A percentile compares a stretch with the other conserved stretches of the same genome.
phyloP scores from a whole-genome alignment of 92 coral and sea anemone species.

The Parazoanthus atlanticus region DNA sequence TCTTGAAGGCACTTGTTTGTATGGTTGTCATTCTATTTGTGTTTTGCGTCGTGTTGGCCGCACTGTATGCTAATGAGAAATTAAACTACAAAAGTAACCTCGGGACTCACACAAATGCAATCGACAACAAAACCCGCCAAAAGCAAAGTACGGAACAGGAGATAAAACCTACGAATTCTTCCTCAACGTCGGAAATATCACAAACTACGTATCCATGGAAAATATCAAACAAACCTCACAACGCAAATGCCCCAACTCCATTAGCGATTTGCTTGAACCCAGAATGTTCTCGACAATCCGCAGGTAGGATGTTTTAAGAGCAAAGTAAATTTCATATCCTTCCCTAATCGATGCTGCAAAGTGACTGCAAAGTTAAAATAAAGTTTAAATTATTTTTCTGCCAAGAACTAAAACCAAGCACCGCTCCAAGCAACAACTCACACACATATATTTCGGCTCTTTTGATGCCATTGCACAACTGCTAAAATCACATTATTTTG shows the following conservation, averaged over 20 bases:
- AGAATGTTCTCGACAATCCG: neutral
- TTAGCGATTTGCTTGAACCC: neutral
- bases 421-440: too few species aligned
- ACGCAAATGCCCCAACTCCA: neutral
- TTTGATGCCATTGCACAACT: too few species aligned
- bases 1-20: constrained; percentile 1
- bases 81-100: neutral
- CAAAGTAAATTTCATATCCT: neutral
- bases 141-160: neutral
- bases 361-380: neutral
- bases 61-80: constrained; percentile 31
- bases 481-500: too few species aligned
- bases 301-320: neutral
- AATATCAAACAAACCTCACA: neutral
- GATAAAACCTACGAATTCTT: neutral
- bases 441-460: too few species aligned
- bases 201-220: neutral
- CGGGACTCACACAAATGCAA: neutral
- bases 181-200: neutral
- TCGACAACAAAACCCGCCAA: neutral
- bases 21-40: neutral
- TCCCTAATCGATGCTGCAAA: neutral
- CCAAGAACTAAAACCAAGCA: too few species aligned
- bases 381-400: neutral
- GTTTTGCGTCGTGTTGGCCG: constrained; percentile 6